phyloP scores from a whole-genome alignment of 2,888 invertebrate species.

The Oasisia sp. region DNA sequence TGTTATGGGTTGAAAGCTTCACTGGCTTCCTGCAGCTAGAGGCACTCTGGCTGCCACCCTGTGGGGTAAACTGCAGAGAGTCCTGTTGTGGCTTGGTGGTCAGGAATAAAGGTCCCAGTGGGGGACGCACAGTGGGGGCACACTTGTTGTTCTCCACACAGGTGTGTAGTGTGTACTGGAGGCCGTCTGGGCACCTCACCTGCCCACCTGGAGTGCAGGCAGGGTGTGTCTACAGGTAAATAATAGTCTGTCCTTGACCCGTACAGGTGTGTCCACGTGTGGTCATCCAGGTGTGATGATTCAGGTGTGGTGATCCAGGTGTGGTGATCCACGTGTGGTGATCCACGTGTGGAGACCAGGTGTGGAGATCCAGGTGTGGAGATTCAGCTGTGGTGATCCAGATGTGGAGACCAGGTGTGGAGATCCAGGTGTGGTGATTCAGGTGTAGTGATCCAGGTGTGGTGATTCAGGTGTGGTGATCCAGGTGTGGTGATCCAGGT shows the following conservation, averaged over 20 bases:
- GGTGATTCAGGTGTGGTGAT: too few species aligned
- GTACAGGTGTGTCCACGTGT: background rate
- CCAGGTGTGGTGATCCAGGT: too few species aligned
- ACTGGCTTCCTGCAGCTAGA: background rate
- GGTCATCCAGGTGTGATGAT: background rate
- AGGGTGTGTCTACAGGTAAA: background rate
- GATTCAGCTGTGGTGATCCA: too few species aligned
- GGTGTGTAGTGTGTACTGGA: background rate
- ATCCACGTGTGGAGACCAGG: too few species aligned
- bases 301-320: background rate
- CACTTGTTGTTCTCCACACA: background rate
- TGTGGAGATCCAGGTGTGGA: too few species aligned
- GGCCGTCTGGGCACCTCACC: background rate
- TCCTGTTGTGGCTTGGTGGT: background rate
- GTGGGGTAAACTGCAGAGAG: background rate
- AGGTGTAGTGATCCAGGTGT: too few species aligned
- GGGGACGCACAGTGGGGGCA: background rate
- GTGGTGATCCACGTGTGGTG: background rate
- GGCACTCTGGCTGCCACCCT: background rate
- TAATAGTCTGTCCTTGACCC: background rate
- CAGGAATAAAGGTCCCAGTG: background rate
- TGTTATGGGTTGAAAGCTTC: background rate
- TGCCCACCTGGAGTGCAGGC: background rate
- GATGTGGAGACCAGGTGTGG: too few species aligned
- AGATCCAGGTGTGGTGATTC: too few species aligned